A percentile compares a stretch with the other conserved stretches of the same genome.
phyloP scores from a whole-genome alignment of 2,797 vertebrate species.

The Notamacropus eugenii region DNA sequence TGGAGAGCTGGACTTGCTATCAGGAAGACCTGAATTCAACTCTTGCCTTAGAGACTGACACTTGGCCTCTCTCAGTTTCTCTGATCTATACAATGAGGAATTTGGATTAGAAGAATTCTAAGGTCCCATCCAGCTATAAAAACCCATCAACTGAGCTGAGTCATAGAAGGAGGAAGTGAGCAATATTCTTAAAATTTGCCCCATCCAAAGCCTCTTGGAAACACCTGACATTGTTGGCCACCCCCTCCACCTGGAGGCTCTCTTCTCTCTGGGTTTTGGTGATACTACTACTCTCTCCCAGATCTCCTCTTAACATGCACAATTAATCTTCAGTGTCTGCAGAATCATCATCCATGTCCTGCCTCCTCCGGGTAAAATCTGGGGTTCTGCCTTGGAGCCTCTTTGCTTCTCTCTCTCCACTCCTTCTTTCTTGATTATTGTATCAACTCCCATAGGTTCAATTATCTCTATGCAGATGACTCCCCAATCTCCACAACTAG shows the following conservation, averaged over 20 bases:
- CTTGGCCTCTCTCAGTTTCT: constrained; percentile 15
- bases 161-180: not conserved
- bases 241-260: not conserved
- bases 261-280: not conserved
- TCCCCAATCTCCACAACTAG: not conserved
- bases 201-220: not conserved
- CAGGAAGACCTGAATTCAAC: not conserved
- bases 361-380: not conserved
- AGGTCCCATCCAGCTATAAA: not conserved
- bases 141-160: not conserved
- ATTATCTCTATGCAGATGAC: not conserved
- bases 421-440: not conserved
- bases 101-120: not conserved
- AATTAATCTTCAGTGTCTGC: not conserved
- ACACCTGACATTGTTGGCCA: not conserved
- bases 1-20: not conserved
- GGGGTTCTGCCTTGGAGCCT: not conserved
- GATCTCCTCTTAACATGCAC: not conserved
- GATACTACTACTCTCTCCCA: not conserved
- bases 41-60: not conserved
- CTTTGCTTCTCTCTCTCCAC: not conserved
- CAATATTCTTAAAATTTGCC: not conserved
- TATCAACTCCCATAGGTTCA: not conserved
- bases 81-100: not conserved
- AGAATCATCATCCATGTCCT: not conserved